Evolutionary conservation across 2,113 vertebrate genomes (phyloP), one percentile per base, ranked within the genome.

Genomic region (Scatophagus argus): DNA sequence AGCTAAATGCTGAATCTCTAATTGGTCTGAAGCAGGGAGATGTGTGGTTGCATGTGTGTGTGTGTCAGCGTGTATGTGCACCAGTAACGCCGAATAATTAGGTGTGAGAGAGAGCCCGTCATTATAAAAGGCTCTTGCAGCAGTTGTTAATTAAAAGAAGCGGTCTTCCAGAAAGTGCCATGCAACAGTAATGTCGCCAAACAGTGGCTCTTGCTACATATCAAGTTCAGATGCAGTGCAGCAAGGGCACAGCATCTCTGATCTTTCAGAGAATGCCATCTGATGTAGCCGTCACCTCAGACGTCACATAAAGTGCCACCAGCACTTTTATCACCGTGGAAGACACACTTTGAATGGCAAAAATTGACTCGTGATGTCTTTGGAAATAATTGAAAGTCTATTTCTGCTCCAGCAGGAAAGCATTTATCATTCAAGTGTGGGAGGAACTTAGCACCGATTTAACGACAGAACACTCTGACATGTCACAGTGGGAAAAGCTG

Each of bases 21-120:
- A 91, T 92, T 91, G 87, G 91, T 75, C 63, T 84, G 83, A 89
- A 80, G 87, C 55, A 63, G 49, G 63, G 62, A 75, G 61, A 72
- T 67, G 72, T 86, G 84, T 66, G 79, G n/a, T 2, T 59, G 54
- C 34, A 23, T 64, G 47, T 60, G 76, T 65, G 61, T 19, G 25
- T 58, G 44, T 59, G 80, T 63, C 41, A 52, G 75, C 39, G 67
- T 83, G 81, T 81, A 71, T 86, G 77, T 75, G 77, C 69, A 69
- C 72, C 67, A 75, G 64, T 68, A 82, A 78, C 86, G 66, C 51
- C 27, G 54, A 80, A 66, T 86, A 87, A 91, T 91, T 86, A 87
- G 83, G 77, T 86, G 59, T 83, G 41, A 83, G 73, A 83, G 73
- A 84, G 74, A 87, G 60, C 12, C 77, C 62, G 82, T 89, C 79